phyloP scores from a whole-genome alignment of 2,888 invertebrate species.

The Blomia tropicalis region DNA sequence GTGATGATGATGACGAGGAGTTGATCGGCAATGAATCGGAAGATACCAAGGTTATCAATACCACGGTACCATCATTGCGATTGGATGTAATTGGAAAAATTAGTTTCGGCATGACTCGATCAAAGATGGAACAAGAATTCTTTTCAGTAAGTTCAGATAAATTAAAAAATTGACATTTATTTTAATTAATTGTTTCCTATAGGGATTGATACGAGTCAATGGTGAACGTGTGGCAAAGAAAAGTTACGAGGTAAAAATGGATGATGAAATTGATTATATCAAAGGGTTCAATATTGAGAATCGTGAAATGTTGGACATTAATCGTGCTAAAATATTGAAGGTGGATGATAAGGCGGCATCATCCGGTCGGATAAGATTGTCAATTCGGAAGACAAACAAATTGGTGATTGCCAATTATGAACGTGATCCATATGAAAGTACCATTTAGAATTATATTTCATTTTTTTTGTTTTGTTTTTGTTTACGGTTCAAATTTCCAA shows the following conservation, averaged over 20 bases:
- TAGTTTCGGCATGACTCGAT: slow-evolving; percentile 3
- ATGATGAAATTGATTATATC: slow-evolving; percentile 24
- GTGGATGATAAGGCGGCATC: slow-evolving; percentile 19
- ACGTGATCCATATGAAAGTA: slow-evolving; percentile 20
- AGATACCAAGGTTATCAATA: neutral
- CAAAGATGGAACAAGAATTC: slow-evolving; percentile 21
- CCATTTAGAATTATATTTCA: too few relatives aligned
- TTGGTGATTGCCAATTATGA: slow-evolving; percentile 19
- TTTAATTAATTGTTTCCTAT: neutral
- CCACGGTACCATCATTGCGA: slow-evolving; percentile 18
- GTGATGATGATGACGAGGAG: slow-evolving; percentile 9
- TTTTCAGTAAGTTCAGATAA: neutral
- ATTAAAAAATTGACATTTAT: neutral
- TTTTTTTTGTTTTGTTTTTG: too few relatives aligned
- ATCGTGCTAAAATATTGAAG: slow-evolving; percentile 1
- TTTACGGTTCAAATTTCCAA: too few relatives aligned
- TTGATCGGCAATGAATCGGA: neutral
- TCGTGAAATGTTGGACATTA: slow-evolving; percentile 17
- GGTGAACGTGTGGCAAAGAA: slow-evolving; percentile 25
- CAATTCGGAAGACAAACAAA: slow-evolving; percentile 7
- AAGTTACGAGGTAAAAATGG: slow-evolving; percentile 16
- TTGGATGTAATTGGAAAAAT: slow-evolving; percentile 20
- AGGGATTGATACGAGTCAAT: slow-evolving; percentile 23
- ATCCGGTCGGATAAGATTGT: slow-evolving; percentile 9
- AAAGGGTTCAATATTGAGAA: slow-evolving; percentile 21